A percentile compares a stretch with the other conserved stretches of the same genome.
phyloP scores from a whole-genome alignment of 2,888 invertebrate species.

The Rhagophthalmus giganteus region DNA sequence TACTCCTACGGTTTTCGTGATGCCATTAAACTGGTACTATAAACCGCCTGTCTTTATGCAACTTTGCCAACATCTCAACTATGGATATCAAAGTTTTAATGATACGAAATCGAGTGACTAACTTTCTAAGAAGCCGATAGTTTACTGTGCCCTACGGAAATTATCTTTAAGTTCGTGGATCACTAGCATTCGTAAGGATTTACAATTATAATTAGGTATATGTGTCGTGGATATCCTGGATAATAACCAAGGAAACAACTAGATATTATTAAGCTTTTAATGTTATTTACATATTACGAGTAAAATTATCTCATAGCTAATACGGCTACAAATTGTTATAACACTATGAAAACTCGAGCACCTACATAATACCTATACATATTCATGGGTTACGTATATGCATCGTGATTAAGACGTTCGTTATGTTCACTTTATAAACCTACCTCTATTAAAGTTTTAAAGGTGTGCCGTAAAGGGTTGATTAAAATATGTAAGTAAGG shows the following conservation, averaged over 20 bases:
- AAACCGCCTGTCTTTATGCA: slow-evolving; percentile 17
- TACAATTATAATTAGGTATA: not conserved
- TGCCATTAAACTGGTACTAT: slow-evolving; percentile 7
- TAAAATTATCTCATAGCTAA: not conserved
- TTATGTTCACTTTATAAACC: too few relatives aligned
- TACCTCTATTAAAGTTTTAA: too few relatives aligned
- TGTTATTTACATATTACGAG: not conserved
- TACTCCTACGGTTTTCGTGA: slow-evolving; percentile 7
- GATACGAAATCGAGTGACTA: not conserved
- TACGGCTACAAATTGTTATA: not conserved
- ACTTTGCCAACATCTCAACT: not conserved
- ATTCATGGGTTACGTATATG: too few relatives aligned
- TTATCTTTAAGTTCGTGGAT: not conserved
- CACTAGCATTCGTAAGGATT: not conserved
- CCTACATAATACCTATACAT: too few relatives aligned
- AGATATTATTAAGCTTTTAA: not conserved
- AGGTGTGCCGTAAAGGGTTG: too few relatives aligned
- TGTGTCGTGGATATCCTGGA: not conserved
- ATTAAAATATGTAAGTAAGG: too few relatives aligned
- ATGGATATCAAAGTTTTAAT: not conserved
- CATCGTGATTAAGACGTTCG: too few relatives aligned
- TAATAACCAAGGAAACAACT: not conserved
- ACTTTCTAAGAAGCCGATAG: not conserved
- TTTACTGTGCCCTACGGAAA: not conserved
- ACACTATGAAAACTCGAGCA: not conserved